Evolutionary conservation across 2,113 vertebrate species (phyloP).

Genomic region (Ovis canadensis): DNA sequence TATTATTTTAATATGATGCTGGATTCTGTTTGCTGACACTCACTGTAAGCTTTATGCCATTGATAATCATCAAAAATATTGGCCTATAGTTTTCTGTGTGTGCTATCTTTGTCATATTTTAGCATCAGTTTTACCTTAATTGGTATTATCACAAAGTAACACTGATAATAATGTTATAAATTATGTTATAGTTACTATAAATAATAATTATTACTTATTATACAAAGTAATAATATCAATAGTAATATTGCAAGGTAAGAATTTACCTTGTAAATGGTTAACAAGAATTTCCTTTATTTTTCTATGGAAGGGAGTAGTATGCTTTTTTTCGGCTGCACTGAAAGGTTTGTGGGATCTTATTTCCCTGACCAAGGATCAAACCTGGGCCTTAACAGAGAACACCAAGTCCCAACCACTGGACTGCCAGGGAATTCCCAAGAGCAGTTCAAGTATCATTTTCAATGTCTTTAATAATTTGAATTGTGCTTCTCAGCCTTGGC

Average conservation of each 20-base stretch:
- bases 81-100: neutral
- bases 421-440: neutral
- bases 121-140: neutral
- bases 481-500: neutral
- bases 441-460: neutral
- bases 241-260: neutral
- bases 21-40: neutral
- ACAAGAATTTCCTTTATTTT: neutral
- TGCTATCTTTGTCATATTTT: neutral
- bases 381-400: neutral
- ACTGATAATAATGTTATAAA: neutral
- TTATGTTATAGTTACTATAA: neutral
- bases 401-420: neutral
- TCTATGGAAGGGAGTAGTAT: neutral
- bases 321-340: neutral
- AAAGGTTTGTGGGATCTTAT: neutral
- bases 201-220: neutral
- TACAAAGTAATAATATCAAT: neutral
- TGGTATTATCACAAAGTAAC: neutral
- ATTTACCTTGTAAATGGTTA: neutral
- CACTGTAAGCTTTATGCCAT: neutral
- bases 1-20: neutral
- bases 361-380: neutral
- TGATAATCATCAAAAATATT: neutral
- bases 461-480: neutral